Conservation (phyloP, 2,888 invertebrate genomes). For the Spatulosminthurus flaviceps region DNA sequence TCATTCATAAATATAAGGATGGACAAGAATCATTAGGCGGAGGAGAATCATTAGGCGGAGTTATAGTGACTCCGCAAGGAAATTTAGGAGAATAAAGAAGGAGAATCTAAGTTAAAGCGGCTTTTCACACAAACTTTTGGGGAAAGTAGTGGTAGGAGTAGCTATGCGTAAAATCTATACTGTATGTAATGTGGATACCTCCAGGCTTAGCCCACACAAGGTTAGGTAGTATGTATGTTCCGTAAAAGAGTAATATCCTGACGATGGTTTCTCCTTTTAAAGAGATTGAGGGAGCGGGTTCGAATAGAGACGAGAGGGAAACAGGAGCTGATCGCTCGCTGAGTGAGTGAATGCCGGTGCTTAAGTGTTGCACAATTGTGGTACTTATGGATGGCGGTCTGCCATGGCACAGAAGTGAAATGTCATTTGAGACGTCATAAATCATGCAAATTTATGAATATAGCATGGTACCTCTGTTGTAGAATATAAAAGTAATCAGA, state of each 20-base stretch:
- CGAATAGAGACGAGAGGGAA: constrained; percentile 14
- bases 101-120: background rate
- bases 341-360: constrained; percentile 45
- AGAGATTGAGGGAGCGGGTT: constrained; percentile 34
- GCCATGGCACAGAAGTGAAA: constrained; percentile 60
- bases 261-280: constrained; percentile 11
- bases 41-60: constrained; percentile 25
- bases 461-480: constrained; percentile 42
- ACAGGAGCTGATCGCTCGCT: constrained; percentile 34
- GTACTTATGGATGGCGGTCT: constrained; percentile 52
- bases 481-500: constrained; percentile 60
- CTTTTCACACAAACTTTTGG: too few species aligned
- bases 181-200: too few species aligned
- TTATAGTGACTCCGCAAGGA: constrained; percentile 15
- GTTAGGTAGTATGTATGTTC: background rate
- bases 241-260: background rate
- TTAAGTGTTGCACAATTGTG: constrained; percentile 56
- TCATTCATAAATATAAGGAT: constrained; percentile 35
- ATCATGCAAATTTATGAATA: constrained; percentile 64
- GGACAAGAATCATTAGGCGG: constrained; percentile 31
- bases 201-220: too few species aligned
- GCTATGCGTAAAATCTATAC: background rate
- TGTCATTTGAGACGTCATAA: constrained; percentile 63
- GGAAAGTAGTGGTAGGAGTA: background rate
- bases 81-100: constrained; percentile 13